Base-by-base conservation (phyloP, 2,113 vertebrate genomes). In the Urocynchramus pylzowi region DNA sequence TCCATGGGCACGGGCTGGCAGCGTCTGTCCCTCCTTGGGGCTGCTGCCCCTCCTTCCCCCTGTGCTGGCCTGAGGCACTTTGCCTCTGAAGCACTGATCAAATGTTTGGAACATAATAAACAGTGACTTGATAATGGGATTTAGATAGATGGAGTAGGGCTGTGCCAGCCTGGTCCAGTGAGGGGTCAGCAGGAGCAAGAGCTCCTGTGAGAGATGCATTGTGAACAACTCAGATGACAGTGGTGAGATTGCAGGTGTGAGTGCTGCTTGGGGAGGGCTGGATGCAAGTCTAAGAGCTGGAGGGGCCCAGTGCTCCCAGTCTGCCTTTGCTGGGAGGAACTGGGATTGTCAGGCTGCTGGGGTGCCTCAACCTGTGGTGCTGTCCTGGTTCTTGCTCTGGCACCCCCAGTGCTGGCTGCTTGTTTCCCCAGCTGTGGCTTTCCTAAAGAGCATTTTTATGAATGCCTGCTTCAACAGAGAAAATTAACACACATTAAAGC, bases 401-500 rank as follows among this genome's bases (percentile, higher is more conserved):
- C 21, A 42, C 19, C 37, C 16, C 21, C 27, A 4, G 73, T 2
- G 8, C 59, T 0, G 1, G 18, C 59, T 71, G 59, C 19, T 16
- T 20, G 67, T 37, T 47, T 67, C 35, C 61, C 35, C 42, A 16
- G 56, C 74, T 69, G n/a, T 57, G 30, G 5, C 69, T 56, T 54
- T 65, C 65, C 41, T 79, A 52, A 77, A 18, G 5, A 63, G 73
- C 15, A 0, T 59, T 71, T 78, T 60, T 54, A 37, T 56, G 47
- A 80, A 70, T 67, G 85, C 39, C 60, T 75, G 2, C 64, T 88
- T 88, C 88, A 45, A 67, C 56, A 77, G 83, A n/a, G 89, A 54
- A 74, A 84, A 93, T 93, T 71, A 93, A 84, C 89, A 44, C 19
- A 1, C 8, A 6, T 67, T 92, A 90, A 89, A 90, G 93, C 53